Conservation (phyloP, 2,888 invertebrate species). For the Dynastes tityus region DNA sequence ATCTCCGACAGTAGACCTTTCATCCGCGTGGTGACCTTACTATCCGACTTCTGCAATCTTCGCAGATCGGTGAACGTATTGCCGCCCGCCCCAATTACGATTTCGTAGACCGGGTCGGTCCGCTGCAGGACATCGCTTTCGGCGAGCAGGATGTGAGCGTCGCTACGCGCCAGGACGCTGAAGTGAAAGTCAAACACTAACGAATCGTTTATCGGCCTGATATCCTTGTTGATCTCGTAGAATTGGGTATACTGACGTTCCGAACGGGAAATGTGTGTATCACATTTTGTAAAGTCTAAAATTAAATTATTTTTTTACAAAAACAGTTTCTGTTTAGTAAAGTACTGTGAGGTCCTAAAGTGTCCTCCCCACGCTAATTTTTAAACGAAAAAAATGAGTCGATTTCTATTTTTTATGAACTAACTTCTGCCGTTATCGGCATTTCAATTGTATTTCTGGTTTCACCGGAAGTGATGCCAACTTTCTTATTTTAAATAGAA, state of each 20-base stretch:
- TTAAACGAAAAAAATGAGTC: no score
- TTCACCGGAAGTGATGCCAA: no score
- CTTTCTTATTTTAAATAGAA: no score
- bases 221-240: constrained; percentile 69
- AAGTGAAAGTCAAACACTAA: constrained; percentile 75
- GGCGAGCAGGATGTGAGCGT: constrained; percentile 81
- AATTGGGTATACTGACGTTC: constrained; percentile 76
- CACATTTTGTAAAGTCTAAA: constrained; percentile 70
- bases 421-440: no score
- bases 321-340: no score
- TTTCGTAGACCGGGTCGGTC: constrained; percentile 78
- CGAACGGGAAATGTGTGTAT: constrained; percentile 72
- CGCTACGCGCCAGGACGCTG: constrained; percentile 78
- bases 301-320: not conserved
- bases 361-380: no score
- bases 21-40: constrained; percentile 74
- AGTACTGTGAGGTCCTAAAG: no score
- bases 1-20: constrained; percentile 75
- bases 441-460: no score
- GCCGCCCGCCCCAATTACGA: constrained; percentile 82
- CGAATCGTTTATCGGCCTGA: constrained; percentile 60
- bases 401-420: no score
- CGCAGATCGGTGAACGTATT: constrained; percentile 81
- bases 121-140: constrained; percentile 70
- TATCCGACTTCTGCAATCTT: constrained; percentile 74